Percentiles rank a stretch among this genome's conserved stretches.
Evolutionary conservation across 2,797 vertebrate species (phyloP).

Genomic region (Meriones psammophilus): DNA sequence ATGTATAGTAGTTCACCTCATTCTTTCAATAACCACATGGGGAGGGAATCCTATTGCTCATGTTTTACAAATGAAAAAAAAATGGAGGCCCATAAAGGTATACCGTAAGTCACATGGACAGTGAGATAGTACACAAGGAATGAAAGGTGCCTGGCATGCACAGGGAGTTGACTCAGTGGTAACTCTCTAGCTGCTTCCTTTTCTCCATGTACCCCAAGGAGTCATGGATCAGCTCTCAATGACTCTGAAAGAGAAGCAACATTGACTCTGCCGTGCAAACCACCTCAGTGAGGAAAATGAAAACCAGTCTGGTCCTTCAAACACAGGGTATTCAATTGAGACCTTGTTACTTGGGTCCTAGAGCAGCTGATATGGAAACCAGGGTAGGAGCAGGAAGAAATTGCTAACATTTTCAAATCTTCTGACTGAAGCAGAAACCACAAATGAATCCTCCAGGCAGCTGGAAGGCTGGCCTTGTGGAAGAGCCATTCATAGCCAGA

Average conservation of each 20-base stretch:
- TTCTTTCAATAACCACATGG: neutral
- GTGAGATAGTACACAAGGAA: neutral
- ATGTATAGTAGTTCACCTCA: neutral
- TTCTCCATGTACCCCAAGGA: neutral
- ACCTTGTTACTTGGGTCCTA: neutral
- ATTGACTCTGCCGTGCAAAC: neutral
- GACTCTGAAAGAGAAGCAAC: neutral
- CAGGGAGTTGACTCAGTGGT: neutral
- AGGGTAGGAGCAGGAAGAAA: neutral
- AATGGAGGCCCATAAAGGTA: neutral
- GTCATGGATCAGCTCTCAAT: neutral
- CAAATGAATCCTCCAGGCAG: neutral
- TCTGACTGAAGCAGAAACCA: neutral
- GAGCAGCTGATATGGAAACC: neutral
- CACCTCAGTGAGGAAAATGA: neutral
- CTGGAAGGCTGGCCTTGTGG: neutral
- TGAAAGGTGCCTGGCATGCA: neutral
- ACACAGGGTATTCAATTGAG: neutral
- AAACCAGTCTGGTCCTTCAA: neutral
- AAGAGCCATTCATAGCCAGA: neutral
- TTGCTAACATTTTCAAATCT: neutral
- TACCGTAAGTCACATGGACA: neutral
- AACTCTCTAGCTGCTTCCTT: neutral
- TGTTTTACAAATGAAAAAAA: neutral
- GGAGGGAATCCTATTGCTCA: neutral